These are phyloP conservation scores for Acipenser transmontanus DNA, from an alignment of 2,797 vertebrate species.

Conservation along the genomic window DNA sequence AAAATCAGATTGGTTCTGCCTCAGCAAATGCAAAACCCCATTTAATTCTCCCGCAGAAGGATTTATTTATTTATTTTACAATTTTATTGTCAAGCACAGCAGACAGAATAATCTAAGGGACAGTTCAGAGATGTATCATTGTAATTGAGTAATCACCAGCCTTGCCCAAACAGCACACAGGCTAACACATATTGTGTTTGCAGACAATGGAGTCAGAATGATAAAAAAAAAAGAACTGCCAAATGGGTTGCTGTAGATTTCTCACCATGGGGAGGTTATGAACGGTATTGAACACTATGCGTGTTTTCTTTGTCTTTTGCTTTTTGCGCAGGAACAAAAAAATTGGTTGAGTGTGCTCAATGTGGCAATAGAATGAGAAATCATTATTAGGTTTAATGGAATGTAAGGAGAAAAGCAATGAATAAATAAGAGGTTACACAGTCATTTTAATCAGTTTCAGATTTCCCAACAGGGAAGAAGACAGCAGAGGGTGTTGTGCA, in stretches of 20 bases:
- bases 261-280: slow-evolving; percentile 9
- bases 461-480: slow-evolving; percentile 45
- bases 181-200: slow-evolving; percentile 5
- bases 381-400: slow-evolving; percentile 63
- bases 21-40: background rate
- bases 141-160: slow-evolving; percentile 39
- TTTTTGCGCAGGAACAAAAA: slow-evolving; percentile 23
- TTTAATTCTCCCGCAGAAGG: slow-evolving; percentile 8
- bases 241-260: slow-evolving; percentile 8
- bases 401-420: slow-evolving; percentile 57
- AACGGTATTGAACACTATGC: slow-evolving; percentile 6
- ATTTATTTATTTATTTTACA: slow-evolving; percentile 21
- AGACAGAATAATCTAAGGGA: slow-evolving; percentile 31
- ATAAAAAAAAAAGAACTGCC: background rate
- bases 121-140: slow-evolving; percentile 33
- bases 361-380: slow-evolving; percentile 33
- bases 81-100: slow-evolving; percentile 41
- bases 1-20: slow-evolving; percentile 10
- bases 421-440: slow-evolving; percentile 67
- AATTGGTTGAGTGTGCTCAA: slow-evolving; percentile 34
- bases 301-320: slow-evolving; percentile 23
- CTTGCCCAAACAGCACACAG: slow-evolving; percentile 18
- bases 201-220: background rate
- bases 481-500: too few species aligned
- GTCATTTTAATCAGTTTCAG: slow-evolving; percentile 65